Base-by-base conservation (phyloP, 2,888 invertebrate genomes). In the Caenorhabditis virilis region DNA sequence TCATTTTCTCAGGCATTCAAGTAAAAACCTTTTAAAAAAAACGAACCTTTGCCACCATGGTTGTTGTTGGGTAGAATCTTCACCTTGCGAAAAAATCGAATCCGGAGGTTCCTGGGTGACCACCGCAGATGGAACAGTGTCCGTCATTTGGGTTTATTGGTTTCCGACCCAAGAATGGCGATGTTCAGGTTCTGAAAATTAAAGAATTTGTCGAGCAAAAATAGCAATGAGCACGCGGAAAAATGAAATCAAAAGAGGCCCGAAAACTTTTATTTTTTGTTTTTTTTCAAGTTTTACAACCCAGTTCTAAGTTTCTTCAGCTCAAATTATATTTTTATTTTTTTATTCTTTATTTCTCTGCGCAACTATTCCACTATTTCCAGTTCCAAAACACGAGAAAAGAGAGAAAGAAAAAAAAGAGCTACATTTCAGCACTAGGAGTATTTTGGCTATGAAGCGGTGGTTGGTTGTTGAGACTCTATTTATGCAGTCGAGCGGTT, bases 1-100 rank as follows among this genome's bases (percentile, higher is more conserved):
- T 30, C 13, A 9, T 30, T 30, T 13, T 9, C 7, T 15, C n/a
- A 7, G n/a, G n/a, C n/a, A 7, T 4, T 13, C 11, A 36, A 42
- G 7, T 4, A 45, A 45, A 45, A 45, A 27, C 25, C 5, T 25
- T 6, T 22, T 13, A 22, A 45, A 45, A 45, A 9, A 22, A 45
- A 25, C 39, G 30, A 46, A 76, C 77, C 74, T 75, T 42, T 80
- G 78, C 79, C 79, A 80, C 80, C 80, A 80, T 9, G 80, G 77
- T 30, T 39, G 46, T 49, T 51, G 57, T 38, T 11, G 30, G 23
- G 52, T 52, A 30, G 35, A 38, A 42, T 39, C 45, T 46, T 54
- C 62, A 39, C 78, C 74, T 30, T 77, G 72, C 15, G 79, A 65
- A 52, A 78, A 80, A 41, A 80, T 69, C 49, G 80, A 80, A 56